phyloP scores from a whole-genome alignment of 2,888 invertebrate species.

The Drosophila putrida region DNA sequence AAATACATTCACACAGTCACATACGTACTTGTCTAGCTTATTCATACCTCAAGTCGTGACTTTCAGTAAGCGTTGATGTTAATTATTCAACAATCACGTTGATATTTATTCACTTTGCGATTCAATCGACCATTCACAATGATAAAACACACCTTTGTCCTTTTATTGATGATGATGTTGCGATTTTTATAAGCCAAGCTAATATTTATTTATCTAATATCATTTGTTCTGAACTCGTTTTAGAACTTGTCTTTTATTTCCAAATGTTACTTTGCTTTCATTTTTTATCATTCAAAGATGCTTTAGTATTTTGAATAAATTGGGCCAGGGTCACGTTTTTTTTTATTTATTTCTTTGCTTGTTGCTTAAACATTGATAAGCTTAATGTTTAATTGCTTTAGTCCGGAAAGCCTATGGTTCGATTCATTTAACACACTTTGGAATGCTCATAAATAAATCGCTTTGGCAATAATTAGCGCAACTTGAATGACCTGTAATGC shows the following conservation, averaged over 20 bases:
- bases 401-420: background rate
- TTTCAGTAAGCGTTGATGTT: conserved; percentile 16
- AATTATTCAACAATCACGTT: conserved; percentile 30
- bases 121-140: conserved; percentile 12
- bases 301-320: background rate
- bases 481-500: conserved; percentile 12
- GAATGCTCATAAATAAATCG: conserved; percentile 41
- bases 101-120: conserved; percentile 16
- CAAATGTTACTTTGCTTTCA: conserved; percentile 8
- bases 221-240: conserved; percentile 11
- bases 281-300: background rate
- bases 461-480: conserved; percentile 27
- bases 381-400: conserved; percentile 23
- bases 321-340: conserved; percentile 14
- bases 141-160: conserved; percentile 10
- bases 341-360: background rate
- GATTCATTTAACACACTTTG: conserved; percentile 26
- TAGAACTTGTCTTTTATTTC: conserved; percentile 11
- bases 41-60: conserved; percentile 40
- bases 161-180: conserved; percentile 8
- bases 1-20: conserved; percentile 1
- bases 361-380: conserved; percentile 53
- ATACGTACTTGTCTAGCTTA: conserved; percentile 4
- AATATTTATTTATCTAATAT: conserved; percentile 14
- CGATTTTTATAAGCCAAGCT: conserved; percentile 6